Evolutionary conservation across 2,888 invertebrate genomes (phyloP).

Genomic region (Eudasyphora cyanicolor): DNA sequence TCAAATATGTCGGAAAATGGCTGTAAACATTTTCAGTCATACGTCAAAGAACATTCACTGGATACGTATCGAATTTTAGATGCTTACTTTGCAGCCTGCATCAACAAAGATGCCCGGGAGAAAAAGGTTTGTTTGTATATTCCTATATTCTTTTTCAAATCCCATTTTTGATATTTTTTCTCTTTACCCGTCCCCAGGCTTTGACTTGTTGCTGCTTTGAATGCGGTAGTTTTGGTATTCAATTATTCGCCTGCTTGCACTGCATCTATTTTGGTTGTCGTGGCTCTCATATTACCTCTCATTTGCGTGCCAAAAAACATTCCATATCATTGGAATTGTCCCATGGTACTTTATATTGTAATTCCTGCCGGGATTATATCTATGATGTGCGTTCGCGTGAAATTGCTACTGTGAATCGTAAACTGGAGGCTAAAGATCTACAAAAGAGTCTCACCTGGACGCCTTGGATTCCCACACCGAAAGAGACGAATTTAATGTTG

Average conservation of each 20-base stretch:
- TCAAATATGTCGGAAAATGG: constrained; percentile 76
- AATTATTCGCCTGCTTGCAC: constrained; percentile 91
- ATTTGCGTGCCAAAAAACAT: constrained; percentile 90
- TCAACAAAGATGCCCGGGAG: constrained; percentile 88
- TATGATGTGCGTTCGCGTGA: constrained; percentile 88
- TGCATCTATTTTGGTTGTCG: constrained; percentile 97
- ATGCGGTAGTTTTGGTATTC: constrained; percentile 89
- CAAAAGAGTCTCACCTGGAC: constrained; percentile 84
- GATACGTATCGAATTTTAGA: constrained; percentile 85
- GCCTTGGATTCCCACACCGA: constrained; percentile 89
- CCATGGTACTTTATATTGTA: constrained; percentile 94
- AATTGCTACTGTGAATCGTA: constrained; percentile 81
- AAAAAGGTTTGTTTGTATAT: constrained; percentile 85
- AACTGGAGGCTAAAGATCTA: constrained; percentile 83
- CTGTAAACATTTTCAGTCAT: constrained; percentile 78
- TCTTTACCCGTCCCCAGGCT: constrained; percentile 84
- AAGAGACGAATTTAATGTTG: constrained; percentile 88
- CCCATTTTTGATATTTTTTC: too few species aligned
- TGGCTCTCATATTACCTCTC: constrained; percentile 91
- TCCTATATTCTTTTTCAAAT: too few species aligned
- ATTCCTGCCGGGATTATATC: constrained; percentile 94
- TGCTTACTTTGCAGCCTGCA: constrained; percentile 91
- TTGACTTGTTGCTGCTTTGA: constrained; percentile 90
- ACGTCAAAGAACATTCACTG: constrained; percentile 78
- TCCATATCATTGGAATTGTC: constrained; percentile 91